Conservation (phyloP, 2,113 vertebrate genomes). For the Oncorhynchus clarkii region DNA sequence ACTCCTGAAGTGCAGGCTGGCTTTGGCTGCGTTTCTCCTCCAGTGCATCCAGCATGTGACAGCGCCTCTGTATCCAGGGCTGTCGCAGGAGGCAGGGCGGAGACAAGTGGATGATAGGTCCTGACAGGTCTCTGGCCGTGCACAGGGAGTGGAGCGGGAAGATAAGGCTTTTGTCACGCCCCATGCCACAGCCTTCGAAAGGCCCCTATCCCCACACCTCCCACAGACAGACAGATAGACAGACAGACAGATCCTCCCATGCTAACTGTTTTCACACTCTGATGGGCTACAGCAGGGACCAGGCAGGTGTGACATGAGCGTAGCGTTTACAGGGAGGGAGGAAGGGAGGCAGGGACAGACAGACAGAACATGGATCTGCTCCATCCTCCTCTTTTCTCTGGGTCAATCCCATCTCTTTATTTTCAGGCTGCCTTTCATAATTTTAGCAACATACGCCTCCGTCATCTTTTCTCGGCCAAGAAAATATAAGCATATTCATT, state of each 20-base stretch:
- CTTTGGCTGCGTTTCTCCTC: neutral
- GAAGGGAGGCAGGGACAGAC: no score
- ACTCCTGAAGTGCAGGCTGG: neutral
- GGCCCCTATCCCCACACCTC: neutral
- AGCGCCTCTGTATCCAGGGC: neutral
- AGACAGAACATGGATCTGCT: no score
- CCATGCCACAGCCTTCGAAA: neutral
- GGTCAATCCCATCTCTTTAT: neutral
- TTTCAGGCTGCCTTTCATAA: neutral
- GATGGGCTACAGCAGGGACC: neutral
- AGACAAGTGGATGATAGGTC: neutral
- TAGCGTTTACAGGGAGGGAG: neutral
- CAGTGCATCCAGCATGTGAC: conserved; percentile 1
- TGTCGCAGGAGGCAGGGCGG: neutral
- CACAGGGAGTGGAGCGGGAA: neutral
- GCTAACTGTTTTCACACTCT: neutral
- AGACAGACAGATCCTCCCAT: neutral
- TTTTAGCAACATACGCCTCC: no score
- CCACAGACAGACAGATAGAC: neutral
- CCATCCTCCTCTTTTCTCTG: no score
- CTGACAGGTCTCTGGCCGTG: neutral
- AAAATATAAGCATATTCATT: no score
- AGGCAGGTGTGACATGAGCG: conserved; percentile 1
- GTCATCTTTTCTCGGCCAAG: no score
- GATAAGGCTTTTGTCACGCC: neutral